Conservation (phyloP, 2,113 vertebrate genomes). For the Penelope pileata region DNA sequence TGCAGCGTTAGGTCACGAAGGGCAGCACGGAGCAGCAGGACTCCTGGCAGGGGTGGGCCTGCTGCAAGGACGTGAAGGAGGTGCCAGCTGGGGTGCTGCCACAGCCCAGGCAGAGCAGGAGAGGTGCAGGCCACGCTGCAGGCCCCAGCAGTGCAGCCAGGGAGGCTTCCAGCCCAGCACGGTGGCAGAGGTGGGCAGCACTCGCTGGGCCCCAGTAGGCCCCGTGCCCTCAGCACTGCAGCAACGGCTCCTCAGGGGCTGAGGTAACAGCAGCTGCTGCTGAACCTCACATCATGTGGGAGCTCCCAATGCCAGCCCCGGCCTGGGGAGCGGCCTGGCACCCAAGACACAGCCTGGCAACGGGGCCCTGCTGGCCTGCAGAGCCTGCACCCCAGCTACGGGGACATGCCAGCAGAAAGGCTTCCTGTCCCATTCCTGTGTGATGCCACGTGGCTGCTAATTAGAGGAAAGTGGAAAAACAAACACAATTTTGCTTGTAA, state of each 20-base stretch:
- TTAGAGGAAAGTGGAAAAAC: slow-evolving; percentile 30
- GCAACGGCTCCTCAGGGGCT: background rate
- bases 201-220: background rate
- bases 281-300: background rate
- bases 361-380: background rate
- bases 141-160: background rate
- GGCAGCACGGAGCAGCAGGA: background rate
- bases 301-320: background rate
- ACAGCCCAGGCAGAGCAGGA: background rate
- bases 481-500: slow-evolving; percentile 13
- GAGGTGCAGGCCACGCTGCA: background rate
- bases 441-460: background rate
- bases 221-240: background rate
- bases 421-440: background rate
- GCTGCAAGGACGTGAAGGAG: background rate
- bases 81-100: background rate
- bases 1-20: background rate
- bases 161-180: background rate
- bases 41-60: background rate
- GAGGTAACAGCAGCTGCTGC: background rate
- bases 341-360: background rate
- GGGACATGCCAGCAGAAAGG: background rate
- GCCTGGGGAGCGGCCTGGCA: no score
- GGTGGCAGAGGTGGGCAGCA: background rate
- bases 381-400: rapidly evolving